Conservation (phyloP, 2,888 invertebrate genomes). For the Gnatocerus cornutus region DNA sequence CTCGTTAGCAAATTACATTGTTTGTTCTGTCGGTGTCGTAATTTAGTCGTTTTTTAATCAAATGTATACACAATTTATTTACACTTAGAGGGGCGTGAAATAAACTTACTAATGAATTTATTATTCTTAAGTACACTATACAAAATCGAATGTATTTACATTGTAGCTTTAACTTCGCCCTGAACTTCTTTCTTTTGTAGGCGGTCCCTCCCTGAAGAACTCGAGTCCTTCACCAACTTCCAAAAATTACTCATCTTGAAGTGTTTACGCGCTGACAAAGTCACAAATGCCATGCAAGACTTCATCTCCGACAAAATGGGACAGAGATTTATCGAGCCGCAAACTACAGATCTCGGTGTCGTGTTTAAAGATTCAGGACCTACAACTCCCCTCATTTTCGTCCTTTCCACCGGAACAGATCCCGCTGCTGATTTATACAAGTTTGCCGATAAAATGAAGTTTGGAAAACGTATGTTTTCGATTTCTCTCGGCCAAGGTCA, state of each 20-base stretch:
- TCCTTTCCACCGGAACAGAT: slow-evolving; percentile 92
- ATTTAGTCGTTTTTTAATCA: too few species aligned
- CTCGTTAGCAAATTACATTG: too few species aligned
- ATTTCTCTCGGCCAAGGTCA: slow-evolving; percentile 94
- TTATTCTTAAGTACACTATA: too few species aligned
- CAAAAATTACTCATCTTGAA: slow-evolving; percentile 86
- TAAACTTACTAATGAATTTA: too few species aligned
- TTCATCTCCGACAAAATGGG: slow-evolving; percentile 83
- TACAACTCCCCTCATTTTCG: slow-evolving; percentile 87
- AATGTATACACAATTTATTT: too few species aligned
- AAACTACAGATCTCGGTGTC: slow-evolving; percentile 86
- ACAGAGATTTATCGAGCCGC: slow-evolving; percentile 87
- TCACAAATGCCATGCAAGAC: slow-evolving; percentile 85
- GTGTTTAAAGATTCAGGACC: slow-evolving; percentile 87
- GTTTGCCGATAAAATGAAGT: slow-evolving; percentile 87
- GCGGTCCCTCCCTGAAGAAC: slow-evolving; percentile 78
- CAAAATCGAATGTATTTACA: too few species aligned
- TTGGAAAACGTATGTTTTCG: slow-evolving; percentile 83
- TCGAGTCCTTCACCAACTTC: slow-evolving; percentile 79
- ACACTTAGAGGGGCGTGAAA: too few species aligned
- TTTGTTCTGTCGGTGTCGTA: too few species aligned
- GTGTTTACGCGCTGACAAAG: slow-evolving; percentile 88
- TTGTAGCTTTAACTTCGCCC: too few species aligned
- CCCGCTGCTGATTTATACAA: slow-evolving; percentile 87
- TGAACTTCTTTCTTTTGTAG: too few species aligned